A percentile compares a stretch with the other conserved stretches of the same genome.
Conservation (phyloP, 2,888 invertebrate genomes). For the Diaperis boleti region DNA sequence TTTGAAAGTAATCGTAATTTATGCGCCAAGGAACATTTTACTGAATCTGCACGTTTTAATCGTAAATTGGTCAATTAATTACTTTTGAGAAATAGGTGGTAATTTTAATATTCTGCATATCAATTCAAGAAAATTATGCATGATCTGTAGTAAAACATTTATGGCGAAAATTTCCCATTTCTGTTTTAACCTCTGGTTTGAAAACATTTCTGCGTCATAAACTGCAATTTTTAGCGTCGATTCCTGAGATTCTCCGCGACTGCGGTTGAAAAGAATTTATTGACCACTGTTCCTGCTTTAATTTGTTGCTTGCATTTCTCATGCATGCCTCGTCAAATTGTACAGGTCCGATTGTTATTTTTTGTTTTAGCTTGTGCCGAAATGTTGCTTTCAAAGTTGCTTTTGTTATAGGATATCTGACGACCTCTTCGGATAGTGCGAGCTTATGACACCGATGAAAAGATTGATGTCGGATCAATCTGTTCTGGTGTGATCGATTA, state of each 20-base stretch:
- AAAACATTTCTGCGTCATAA: conserved; percentile 1
- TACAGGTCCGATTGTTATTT: neutral
- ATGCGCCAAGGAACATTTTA: too few relatives aligned
- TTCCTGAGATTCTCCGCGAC: neutral
- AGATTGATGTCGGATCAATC: conserved; percentile 36
- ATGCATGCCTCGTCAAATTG: conserved; percentile 9
- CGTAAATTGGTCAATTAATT: too few relatives aligned
- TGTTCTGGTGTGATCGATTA: conserved; percentile 35
- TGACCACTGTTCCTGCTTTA: neutral
- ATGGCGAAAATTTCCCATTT: neutral
- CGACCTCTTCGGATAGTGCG: conserved; percentile 19
- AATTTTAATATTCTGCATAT: too few relatives aligned
- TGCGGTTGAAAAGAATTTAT: conserved; percentile 4
- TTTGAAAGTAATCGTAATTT: too few relatives aligned
- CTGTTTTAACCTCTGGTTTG: neutral
- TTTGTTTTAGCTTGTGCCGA: neutral
- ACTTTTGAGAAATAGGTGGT: too few relatives aligned
- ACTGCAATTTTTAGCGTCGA: conserved; percentile 10
- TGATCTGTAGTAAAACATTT: neutral
- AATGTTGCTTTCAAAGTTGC: neutral
- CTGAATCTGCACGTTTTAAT: too few relatives aligned
- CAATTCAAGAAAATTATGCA: neutral
- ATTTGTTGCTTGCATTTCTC: neutral
- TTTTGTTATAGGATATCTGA: neutral
- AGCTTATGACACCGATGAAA: conserved; percentile 28